Percentiles rank a stretch among this genome's conserved stretches.
phyloP scores from a whole-genome alignment of 1,140 invertebrate species.

The Cylas formicarius region DNA sequence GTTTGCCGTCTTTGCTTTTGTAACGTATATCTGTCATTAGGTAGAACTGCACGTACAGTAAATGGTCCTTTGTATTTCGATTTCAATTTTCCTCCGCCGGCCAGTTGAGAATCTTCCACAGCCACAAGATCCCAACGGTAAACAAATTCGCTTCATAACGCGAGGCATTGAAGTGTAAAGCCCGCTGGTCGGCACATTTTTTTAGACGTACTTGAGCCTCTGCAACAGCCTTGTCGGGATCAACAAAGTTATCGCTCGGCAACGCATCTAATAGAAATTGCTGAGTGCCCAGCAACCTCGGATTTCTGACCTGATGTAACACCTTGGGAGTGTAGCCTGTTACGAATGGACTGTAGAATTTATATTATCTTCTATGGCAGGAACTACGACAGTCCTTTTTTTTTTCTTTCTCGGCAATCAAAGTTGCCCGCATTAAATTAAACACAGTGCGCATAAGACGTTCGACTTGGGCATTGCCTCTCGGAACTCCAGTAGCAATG shows the following conservation, averaged over 20 bases:
- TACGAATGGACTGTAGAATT: slow-evolving; percentile 8
- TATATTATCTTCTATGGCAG: slow-evolving; percentile 10
- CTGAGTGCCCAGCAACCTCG: slow-evolving; percentile 11
- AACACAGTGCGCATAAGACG: slow-evolving; percentile 20
- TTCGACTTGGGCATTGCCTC: slow-evolving; percentile 18
- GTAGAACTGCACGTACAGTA: slow-evolving; percentile 14
- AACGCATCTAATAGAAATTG: slow-evolving; percentile 9
- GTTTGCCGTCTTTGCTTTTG: slow-evolving; percentile 9
- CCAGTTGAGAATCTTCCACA: slow-evolving; percentile 23
- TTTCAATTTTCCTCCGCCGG: slow-evolving; percentile 21
- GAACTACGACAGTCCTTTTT: slow-evolving; percentile 8
- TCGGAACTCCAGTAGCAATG: slow-evolving; percentile 19
- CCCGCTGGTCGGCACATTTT: not conserved
- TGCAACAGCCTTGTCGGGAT: slow-evolving; percentile 12
- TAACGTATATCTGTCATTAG: slow-evolving; percentile 20
- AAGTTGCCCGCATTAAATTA: slow-evolving; percentile 14
- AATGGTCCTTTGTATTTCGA: slow-evolving; percentile 17
- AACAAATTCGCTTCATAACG: not conserved
- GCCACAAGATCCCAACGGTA: slow-evolving; percentile 9
- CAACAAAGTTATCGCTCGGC: slow-evolving; percentile 14
- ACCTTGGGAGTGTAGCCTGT: slow-evolving; percentile 10
- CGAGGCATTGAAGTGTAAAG: slow-evolving; percentile 3
- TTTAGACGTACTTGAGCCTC: slow-evolving; percentile 7
- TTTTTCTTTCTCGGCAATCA: slow-evolving; percentile 17
- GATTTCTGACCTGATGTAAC: slow-evolving; percentile 7